Percentiles rank a stretch among this genome's conserved stretches.
These are phyloP conservation scores for Epinotia ramella DNA, from an alignment of 2,888 invertebrate genomes.

Conservation along the genomic window DNA sequence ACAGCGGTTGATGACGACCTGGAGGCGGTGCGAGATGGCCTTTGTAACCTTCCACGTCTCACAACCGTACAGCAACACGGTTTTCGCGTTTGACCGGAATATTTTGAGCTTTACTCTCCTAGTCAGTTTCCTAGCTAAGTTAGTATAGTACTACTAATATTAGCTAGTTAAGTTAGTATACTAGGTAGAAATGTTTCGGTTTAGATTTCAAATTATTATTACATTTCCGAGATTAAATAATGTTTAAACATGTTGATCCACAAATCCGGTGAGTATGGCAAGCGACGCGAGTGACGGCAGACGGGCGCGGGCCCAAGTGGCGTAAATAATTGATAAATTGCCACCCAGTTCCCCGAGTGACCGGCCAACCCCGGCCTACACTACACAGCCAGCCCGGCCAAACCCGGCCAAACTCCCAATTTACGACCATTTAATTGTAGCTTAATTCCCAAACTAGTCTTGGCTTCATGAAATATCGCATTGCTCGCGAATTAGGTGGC, in stretches of 20 bases:
- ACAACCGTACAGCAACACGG: too few species aligned
- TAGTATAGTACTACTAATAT: too few species aligned
- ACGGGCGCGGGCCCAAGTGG: slow-evolving; percentile 71
- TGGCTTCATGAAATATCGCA: slow-evolving; percentile 75
- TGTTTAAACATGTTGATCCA: slow-evolving; percentile 58
- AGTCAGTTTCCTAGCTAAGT: too few species aligned
- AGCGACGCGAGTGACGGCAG: slow-evolving; percentile 60
- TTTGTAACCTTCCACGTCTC: too few species aligned
- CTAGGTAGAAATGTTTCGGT: too few species aligned
- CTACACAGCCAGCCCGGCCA: slow-evolving; percentile 62
- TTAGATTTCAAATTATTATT: slow-evolving; percentile 4
- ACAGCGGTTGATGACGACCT: too few species aligned
- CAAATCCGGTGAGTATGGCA: slow-evolving; percentile 50
- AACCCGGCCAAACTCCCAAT: slow-evolving; percentile 71
- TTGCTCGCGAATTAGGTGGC: slow-evolving; percentile 44
- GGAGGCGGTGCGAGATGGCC: too few species aligned
- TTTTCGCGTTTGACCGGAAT: too few species aligned
- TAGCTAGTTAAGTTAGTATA: too few species aligned
- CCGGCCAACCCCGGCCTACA: slow-evolving; percentile 59
- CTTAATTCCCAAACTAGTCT: slow-evolving; percentile 81
- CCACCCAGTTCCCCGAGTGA: slow-evolving; percentile 79
- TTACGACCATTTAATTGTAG: slow-evolving; percentile 84
- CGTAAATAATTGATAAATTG: slow-evolving; percentile 86
- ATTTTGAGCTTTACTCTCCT: too few species aligned
- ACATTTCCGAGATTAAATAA: slow-evolving; percentile 14